Conservation (phyloP, 2,113 vertebrate species). For the Chaetorhynchus papuensis region DNA sequence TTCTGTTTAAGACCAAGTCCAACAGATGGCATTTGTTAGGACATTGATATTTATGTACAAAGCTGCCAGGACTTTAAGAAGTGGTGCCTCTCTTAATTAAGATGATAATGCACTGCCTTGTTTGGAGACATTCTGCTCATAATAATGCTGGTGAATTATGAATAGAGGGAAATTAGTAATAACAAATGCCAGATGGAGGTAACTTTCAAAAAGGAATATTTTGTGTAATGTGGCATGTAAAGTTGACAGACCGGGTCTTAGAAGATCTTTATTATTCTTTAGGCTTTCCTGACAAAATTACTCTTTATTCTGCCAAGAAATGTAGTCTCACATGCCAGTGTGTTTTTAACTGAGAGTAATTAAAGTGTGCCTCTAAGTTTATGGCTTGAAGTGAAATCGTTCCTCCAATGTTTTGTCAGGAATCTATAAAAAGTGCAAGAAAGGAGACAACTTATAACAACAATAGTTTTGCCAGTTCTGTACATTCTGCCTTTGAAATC, state of each 20-base stretch:
- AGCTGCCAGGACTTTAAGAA: slow-evolving; percentile 17
- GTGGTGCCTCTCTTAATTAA: slow-evolving; percentile 16
- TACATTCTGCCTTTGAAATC: slow-evolving; percentile 14
- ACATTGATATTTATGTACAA: slow-evolving; percentile 9
- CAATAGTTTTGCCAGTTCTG: slow-evolving; percentile 5
- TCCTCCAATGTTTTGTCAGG: slow-evolving; percentile 3
- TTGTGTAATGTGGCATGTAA: slow-evolving; percentile 24
- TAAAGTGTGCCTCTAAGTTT: slow-evolving; percentile 35
- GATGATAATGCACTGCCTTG: slow-evolving; percentile 32
- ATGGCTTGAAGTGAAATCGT: slow-evolving; percentile 18
- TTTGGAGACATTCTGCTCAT: slow-evolving; percentile 2
- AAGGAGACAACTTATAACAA: slow-evolving; percentile 25
- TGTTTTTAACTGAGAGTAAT: slow-evolving; percentile 16
- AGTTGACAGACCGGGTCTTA: neutral
- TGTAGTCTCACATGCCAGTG: slow-evolving; percentile 13
- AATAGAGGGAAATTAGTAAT: slow-evolving; percentile 50
- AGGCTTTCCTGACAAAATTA: slow-evolving; percentile 54
- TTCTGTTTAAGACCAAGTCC: neutral
- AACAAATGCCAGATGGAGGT: slow-evolving; percentile 42
- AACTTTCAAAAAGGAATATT: slow-evolving; percentile 27
- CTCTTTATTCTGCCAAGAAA: slow-evolving; percentile 51
- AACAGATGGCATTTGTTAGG: slow-evolving; percentile 40
- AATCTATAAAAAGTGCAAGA: slow-evolving; percentile 20
- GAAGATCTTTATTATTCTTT: slow-evolving; percentile 54
- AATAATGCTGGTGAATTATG: slow-evolving; percentile 38